Evolutionary conservation across 2,113 vertebrate genomes (phyloP), one percentile per base, ranked within the genome.

Genomic region (Grammomys surdaster): DNA sequence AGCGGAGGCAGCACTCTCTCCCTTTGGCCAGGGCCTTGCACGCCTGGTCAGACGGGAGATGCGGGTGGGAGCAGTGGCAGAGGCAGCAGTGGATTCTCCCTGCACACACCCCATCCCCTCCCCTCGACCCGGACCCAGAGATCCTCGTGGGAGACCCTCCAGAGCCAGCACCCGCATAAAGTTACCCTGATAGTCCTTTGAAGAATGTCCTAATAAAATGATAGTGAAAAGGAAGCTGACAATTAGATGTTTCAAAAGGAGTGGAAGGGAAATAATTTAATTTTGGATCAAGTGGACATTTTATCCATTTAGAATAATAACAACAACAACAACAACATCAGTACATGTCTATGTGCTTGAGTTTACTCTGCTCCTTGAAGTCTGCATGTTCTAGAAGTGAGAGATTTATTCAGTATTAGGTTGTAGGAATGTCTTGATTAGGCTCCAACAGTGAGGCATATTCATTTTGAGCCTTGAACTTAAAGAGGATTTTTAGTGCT

Each of bases 401-500:
- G 60, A 80, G 43, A 76, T 80, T 91, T 95, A 70, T 22, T 72
- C 3, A 33, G 31, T 31, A 93, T 93, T n/a, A 78, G 9, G 5
- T 67, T 56, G 5, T 46, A n/a, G 7, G 17, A 3, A 28, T 54
- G 10, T 3, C 4, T 65, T 77, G 51, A 60, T 82, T 93, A 89
- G 73, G 33, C 86, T 82, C 85, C 43, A 54, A 40, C 33, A 60
- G 24, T 77, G 51, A 94, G 72, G 91, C 11, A 11, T 65, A 85
- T 56, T 91, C 26, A 63, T 36, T 17, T 33, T 84, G 75, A 91
- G 78, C 36, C 70, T 87, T 70, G 10, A 95, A 82, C 89, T 87
- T 92, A 96, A 90, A 96, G n/a, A 89, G 31, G 7, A 36, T 24
- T 10, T 87, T 92, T 40, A 81, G 60, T 43, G 48, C 63, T 87